Evolutionary conservation across 2,888 invertebrate genomes (phyloP), one percentile per base, ranked within the genome.

Genomic region (Drosophila peninsularis): DNA sequence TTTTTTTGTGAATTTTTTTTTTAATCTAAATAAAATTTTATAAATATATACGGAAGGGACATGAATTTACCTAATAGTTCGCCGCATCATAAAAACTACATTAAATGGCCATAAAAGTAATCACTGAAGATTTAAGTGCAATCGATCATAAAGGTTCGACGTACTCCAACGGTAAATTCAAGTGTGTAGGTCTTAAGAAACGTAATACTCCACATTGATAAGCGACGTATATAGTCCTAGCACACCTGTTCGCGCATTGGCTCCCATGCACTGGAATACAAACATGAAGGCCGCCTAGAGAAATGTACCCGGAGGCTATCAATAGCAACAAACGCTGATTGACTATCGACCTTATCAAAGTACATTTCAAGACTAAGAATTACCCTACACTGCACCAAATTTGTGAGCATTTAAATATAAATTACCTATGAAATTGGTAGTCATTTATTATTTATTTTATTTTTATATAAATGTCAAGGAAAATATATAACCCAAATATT

Each of bases 231-330:
- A 47, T 34, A 54, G 21, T 57, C 49, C 44, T 55, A 39, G 45
- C 81, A 80, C 83, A 83, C 83, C 83, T 83, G 83, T 64, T 83
- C 62, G 24, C 42, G 24, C 44, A 57, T 50, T 24, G 17, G 39
- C 39, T 54, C 45, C 17, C 34, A n/a, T 13, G 39, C 44, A n/a
- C 19, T 21, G 19, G 19, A 54, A 54, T 39, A 11, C 49, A 32
- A 42, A 17, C 19, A 58, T 41, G 61, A 63, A 74, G 85, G 88
- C 63, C 67, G 72, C 57, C 6, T 14, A 71, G 67, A 58, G 41
- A 75, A 75, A 73, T 82, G 71, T 78, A 89, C 80, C 57, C 52
- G n/a, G 39, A 11, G 55, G 66, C 54, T 75, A 76, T 62, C 74
- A 50, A 53, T 10, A 68, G 30, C 34, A 14, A 10, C n/a, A 19